A percentile compares a stretch with the other conserved stretches of the same genome.
Evolutionary conservation across 2,888 invertebrate genomes (phyloP).

Genomic region (Hypsopygia costalis): DNA sequence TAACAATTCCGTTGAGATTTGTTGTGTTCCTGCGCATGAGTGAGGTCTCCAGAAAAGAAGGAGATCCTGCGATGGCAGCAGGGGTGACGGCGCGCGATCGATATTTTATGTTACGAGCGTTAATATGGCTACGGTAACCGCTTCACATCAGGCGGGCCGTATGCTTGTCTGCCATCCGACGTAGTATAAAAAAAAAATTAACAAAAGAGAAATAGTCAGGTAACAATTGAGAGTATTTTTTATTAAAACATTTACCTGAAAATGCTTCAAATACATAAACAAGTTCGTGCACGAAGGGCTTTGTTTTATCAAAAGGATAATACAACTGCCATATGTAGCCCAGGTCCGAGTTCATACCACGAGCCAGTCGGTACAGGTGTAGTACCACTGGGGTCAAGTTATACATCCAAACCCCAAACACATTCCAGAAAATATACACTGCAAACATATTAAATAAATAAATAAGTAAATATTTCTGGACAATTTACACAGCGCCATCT

Average conservation of each 20-base stretch:
- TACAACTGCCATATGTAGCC: conserved; percentile 53
- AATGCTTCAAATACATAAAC: conserved; percentile 50
- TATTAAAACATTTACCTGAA: conserved; percentile 36
- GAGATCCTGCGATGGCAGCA: too few species aligned
- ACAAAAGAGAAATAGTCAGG: too few species aligned
- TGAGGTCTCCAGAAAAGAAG: too few species aligned
- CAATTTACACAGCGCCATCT: too few species aligned
- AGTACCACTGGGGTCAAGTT: conserved; percentile 50
- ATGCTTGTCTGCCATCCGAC: too few species aligned
- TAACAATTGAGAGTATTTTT: not conserved
- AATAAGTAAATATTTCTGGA: too few species aligned
- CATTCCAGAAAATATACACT: conserved; percentile 60
- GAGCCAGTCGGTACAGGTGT: conserved; percentile 37
- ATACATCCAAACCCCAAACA: conserved; percentile 49
- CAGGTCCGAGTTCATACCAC: conserved; percentile 37
- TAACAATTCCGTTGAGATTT: too few species aligned
- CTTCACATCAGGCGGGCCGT: too few species aligned
- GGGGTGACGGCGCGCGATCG: not conserved
- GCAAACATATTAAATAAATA: conserved; percentile 25
- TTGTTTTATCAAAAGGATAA: conserved; percentile 65
- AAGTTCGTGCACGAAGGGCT: conserved; percentile 43
- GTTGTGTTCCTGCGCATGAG: too few species aligned
- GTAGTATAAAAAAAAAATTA: too few species aligned
- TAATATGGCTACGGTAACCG: too few species aligned
- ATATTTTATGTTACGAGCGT: too few species aligned